Conservation (phyloP, 2,797 vertebrate species). For the Enteromius trimaculatus region DNA sequence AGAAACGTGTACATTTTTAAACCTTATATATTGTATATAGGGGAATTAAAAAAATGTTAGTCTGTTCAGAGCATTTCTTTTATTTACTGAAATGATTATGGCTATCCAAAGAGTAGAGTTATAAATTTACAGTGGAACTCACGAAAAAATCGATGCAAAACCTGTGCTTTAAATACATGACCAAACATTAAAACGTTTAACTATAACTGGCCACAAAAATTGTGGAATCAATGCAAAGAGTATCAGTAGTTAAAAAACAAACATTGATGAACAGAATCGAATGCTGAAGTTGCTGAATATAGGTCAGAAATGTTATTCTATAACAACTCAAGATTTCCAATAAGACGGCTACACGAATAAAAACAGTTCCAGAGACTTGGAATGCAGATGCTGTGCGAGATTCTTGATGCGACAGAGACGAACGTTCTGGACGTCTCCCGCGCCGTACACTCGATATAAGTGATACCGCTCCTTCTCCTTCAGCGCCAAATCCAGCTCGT, state of each 20-base stretch:
- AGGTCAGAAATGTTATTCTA: background rate
- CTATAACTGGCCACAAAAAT: conserved; percentile 11
- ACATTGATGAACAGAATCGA: background rate
- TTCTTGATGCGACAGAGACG: conserved; percentile 79
- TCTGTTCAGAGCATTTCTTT: background rate
- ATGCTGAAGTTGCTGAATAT: background rate
- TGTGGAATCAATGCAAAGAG: conserved; percentile 11
- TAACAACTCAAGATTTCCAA: background rate
- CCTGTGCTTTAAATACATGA: background rate
- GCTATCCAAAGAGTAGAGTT: background rate
- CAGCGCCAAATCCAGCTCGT: conserved; percentile 80
- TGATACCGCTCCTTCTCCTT: conserved; percentile 77
- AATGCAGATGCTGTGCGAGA: conserved; percentile 81
- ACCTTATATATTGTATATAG: background rate
- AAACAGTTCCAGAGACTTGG: conserved; percentile 77
- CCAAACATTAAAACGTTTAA: background rate
- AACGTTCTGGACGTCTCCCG: conserved; percentile 72
- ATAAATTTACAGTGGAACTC: background rate
- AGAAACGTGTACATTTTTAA: background rate
- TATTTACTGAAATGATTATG: background rate
- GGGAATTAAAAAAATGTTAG: no score
- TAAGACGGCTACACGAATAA: conserved; percentile 71
- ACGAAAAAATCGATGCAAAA: background rate
- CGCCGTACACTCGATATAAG: conserved; percentile 78
- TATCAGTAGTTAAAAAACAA: background rate